phyloP scores from a whole-genome alignment of 2,888 invertebrate species.

The Mesorhabditis sp. region DNA sequence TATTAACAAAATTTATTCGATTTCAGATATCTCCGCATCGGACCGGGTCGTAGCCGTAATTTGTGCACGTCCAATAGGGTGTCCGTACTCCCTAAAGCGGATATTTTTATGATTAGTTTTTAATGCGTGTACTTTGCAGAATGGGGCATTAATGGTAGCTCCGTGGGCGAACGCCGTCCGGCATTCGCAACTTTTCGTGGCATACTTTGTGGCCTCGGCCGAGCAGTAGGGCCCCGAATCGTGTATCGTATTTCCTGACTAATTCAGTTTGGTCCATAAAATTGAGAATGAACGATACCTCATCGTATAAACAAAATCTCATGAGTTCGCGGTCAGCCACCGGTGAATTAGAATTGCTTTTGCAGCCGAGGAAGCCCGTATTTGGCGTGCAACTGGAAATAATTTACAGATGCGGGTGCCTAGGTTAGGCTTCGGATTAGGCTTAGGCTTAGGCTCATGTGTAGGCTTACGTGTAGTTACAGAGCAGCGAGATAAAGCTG shows the following conservation, averaged over 20 bases:
- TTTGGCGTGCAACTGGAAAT: not conserved
- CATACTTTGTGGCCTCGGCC: not conserved
- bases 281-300: no score
- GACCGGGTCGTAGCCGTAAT: not conserved
- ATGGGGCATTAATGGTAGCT: not conserved
- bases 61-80: not conserved
- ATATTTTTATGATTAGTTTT: not conserved
- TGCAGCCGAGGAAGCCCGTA: not conserved
- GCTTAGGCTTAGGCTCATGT: no score
- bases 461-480: no score
- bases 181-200: not conserved
- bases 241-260: not conserved
- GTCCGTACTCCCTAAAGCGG: not conserved
- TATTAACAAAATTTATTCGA: no score
- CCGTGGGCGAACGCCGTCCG: not conserved
- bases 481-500: no score
- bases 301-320: no score
- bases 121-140: not conserved
- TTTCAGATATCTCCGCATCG: not conserved
- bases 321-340: not conserved
- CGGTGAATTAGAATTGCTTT: not conserved
- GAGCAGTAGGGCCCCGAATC: not conserved
- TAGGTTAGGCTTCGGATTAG: no score
- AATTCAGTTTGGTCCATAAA: not conserved
- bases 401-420: no score